Percentiles rank a stretch among this genome's conserved stretches.
Evolutionary conservation across 2,888 invertebrate genomes (phyloP).

Genomic region (Synergus gifuensis): DNA sequence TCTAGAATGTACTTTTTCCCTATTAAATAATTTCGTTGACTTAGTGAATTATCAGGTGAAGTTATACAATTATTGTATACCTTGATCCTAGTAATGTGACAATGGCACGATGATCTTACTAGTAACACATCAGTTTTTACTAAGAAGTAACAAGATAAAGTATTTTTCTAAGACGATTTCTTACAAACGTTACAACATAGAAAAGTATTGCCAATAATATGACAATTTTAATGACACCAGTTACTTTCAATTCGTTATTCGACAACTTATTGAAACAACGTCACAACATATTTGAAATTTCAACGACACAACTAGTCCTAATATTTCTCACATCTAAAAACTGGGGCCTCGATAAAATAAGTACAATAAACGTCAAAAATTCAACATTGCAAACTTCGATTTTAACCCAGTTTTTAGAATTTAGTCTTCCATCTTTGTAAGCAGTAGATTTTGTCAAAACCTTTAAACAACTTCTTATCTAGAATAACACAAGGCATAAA

Average conservation of each 20-base stretch:
- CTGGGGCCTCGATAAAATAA: neutral
- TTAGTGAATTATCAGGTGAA: constrained; percentile 10
- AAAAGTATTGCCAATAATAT: neutral
- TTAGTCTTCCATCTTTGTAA: neutral
- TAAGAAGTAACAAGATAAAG: neutral
- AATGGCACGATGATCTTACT: constrained; percentile 21
- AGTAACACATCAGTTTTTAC: neutral
- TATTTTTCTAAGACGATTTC: neutral
- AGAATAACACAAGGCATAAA: neutral
- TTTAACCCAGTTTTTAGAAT: neutral
- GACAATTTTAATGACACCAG: neutral
- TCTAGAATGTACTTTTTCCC: neutral
- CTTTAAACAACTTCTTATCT: neutral
- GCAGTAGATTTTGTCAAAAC: neutral
- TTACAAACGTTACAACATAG: neutral
- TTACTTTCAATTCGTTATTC: neutral
- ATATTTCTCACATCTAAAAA: neutral
- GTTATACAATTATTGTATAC: neutral
- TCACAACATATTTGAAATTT: neutral
- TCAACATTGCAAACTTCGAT: neutral
- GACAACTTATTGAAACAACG: neutral
- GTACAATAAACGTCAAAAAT: neutral
- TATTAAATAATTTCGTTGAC: constrained; percentile 33
- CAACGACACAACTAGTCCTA: neutral
- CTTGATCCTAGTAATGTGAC: neutral